Base-by-base conservation (phyloP, 1,140 invertebrate genomes). In the Brachionus rotundiformis region DNA sequence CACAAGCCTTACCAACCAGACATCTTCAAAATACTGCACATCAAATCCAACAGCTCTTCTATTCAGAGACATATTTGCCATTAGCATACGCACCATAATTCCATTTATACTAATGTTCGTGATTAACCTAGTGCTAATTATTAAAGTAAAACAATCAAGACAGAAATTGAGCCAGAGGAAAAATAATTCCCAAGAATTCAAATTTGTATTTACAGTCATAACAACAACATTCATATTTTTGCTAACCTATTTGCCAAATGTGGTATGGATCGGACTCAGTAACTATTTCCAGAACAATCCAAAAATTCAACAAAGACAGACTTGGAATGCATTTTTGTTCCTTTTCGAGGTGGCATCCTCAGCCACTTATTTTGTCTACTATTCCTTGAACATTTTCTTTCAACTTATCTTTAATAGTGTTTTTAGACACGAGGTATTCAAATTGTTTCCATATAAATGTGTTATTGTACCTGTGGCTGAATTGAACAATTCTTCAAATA, bases 51-150 rank as follows among this genome's bases (percentile, higher is more conserved):
- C 63, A 54, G 63, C 33, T 19, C 27, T 68, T 68, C 31, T 68
- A n/a, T 19, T 68, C n/a, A 13, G 63, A 36, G 63, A 68, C 31
- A 68, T 68, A 33, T 68, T 68, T 68, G 63, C 63, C 33, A 68
- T 68, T 68, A n/a, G 13, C 13, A 68, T 68, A 7, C 27, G 63
- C 2, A 68, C 63, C 0, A n/a, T 68, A 1, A 36, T 68, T 19
- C 63, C 63, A 33, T 68, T 68, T 8, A 19, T 68, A n/a, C 33
- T 68, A 3, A 36, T 68, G 63, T 68, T 68, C n/a, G 27, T 68
- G 6, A 68, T 68, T 5, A 68, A 68, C 19, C 29, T 33, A n/a
- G 31, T 68, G 27, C 63, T 68, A 19, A 68, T 68, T 3, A 6
- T 68, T 13, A 68, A 33, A 68, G 63, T 68, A 19, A 33, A 19